Percentiles rank a stretch among this genome's conserved stretches.
phyloP scores from a whole-genome alignment of 2,797 vertebrate genomes.

The Sebastes hopkinsi region DNA sequence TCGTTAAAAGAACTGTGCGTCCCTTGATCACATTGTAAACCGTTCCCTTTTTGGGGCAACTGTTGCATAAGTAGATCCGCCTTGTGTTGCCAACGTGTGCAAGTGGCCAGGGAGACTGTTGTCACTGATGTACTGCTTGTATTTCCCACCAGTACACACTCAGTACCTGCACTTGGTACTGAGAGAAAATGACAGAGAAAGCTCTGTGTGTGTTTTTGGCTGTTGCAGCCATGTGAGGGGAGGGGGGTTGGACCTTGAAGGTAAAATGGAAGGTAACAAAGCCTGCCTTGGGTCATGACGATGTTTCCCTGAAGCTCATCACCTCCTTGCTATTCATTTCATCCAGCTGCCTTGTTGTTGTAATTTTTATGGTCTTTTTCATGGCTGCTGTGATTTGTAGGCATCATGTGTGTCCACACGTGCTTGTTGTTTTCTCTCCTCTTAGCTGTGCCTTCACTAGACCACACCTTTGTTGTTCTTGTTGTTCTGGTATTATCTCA shows the following conservation, averaged over 20 bases:
- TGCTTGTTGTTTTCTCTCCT: neutral
- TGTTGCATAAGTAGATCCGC: conserved; percentile 47
- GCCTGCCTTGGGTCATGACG: neutral
- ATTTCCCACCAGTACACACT: conserved; percentile 1
- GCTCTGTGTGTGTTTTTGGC: conserved; percentile 21
- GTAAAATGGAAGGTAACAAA: conserved; percentile 7
- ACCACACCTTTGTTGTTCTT: neutral
- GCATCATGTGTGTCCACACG: neutral
- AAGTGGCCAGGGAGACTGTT: neutral
- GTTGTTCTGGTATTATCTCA: neutral
- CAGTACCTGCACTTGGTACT: neutral
- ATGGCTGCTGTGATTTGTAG: conserved; percentile 1
- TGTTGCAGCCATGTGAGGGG: neutral
- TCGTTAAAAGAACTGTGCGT: conserved; percentile 38
- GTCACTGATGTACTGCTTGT: neutral
- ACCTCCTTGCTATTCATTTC: neutral
- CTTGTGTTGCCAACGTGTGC: conserved; percentile 1
- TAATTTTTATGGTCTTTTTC: neutral
- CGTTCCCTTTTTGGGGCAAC: conserved; percentile 9
- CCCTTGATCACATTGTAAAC: conserved; percentile 31
- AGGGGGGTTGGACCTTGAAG: neutral
- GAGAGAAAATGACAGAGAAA: conserved; percentile 5
- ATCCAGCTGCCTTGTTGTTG: conserved; percentile 4
- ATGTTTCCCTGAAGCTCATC: conserved; percentile 1
- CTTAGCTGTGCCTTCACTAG: neutral